Percentiles rank a stretch among this genome's conserved stretches.
phyloP scores from a whole-genome alignment of 2,797 vertebrate species.

The Stomatorhinus walkeri region DNA sequence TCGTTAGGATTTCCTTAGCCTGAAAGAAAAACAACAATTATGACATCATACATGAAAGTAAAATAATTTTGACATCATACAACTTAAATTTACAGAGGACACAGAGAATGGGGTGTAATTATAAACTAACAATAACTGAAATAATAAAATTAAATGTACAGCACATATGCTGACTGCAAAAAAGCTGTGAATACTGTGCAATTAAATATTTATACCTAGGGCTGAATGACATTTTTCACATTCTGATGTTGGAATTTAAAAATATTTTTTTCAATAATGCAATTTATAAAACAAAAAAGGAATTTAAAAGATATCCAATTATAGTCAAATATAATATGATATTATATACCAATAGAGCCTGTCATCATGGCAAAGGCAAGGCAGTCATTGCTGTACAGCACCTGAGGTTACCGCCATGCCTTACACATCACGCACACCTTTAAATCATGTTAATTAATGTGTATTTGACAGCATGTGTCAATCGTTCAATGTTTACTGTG shows the following conservation, averaged over 20 bases:
- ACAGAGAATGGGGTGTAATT: background rate
- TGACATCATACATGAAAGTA: background rate
- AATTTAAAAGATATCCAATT: background rate
- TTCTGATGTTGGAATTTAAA: background rate
- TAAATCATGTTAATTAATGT: background rate
- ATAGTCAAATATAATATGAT: background rate
- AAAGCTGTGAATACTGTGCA: background rate
- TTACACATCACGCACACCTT: background rate
- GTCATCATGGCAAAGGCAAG: background rate
- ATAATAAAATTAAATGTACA: background rate
- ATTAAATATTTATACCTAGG: background rate
- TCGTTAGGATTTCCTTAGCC: constrained; percentile 96
- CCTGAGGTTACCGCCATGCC: background rate
- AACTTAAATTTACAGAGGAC: background rate
- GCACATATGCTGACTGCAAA: background rate
- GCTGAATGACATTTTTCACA: background rate
- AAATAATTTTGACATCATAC: background rate
- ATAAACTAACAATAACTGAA: background rate
- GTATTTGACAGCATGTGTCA: background rate
- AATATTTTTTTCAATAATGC: background rate
- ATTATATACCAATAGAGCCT: background rate
- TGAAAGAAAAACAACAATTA: constrained; percentile 39
- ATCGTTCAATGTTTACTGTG: background rate
- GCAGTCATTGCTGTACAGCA: background rate
- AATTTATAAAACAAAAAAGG: background rate